Conservation (phyloP, 1,140 invertebrate species). For the Philotrypesis tridentata region DNA sequence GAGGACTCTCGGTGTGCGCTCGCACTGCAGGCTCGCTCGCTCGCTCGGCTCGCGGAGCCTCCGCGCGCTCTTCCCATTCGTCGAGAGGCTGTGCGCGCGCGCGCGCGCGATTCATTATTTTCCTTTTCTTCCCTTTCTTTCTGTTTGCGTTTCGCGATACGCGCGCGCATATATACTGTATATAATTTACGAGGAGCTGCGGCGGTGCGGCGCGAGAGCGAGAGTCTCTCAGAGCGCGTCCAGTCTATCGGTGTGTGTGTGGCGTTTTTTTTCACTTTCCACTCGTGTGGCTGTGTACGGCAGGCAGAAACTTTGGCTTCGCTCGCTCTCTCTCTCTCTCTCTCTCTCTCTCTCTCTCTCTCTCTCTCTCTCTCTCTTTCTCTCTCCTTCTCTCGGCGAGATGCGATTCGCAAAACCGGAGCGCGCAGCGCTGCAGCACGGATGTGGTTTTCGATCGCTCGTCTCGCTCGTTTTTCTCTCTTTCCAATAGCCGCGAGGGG, state of each 20-base stretch:
- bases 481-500: background rate
- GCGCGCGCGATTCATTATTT: slow-evolving; percentile 38
- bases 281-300: slow-evolving; percentile 60
- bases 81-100: background rate
- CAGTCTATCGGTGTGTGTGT: slow-evolving; percentile 60
- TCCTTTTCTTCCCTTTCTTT: slow-evolving; percentile 41
- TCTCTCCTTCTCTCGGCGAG: background rate
- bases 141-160: slow-evolving; percentile 48
- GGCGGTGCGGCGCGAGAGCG: slow-evolving; percentile 29
- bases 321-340: slow-evolving; percentile 2
- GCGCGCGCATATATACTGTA: slow-evolving; percentile 41
- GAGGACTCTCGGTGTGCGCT: slow-evolving; percentile 57
- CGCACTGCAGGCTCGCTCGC: background rate
- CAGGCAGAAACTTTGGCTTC: slow-evolving; percentile 68
- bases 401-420: slow-evolving; percentile 28
- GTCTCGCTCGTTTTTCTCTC: background rate
- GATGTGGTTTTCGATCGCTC: background rate
- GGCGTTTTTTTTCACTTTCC: slow-evolving; percentile 42
- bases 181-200: slow-evolving; percentile 48
- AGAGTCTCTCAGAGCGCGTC: slow-evolving; percentile 71
- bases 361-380: slow-evolving; percentile 47
- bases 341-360: slow-evolving; percentile 6
- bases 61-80: slow-evolving; percentile 9
- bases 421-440: background rate
- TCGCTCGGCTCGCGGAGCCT: background rate